These are phyloP conservation scores for Lacerta agilis DNA, from an alignment of 2,797 vertebrate genomes.

Conservation along the genomic window DNA sequence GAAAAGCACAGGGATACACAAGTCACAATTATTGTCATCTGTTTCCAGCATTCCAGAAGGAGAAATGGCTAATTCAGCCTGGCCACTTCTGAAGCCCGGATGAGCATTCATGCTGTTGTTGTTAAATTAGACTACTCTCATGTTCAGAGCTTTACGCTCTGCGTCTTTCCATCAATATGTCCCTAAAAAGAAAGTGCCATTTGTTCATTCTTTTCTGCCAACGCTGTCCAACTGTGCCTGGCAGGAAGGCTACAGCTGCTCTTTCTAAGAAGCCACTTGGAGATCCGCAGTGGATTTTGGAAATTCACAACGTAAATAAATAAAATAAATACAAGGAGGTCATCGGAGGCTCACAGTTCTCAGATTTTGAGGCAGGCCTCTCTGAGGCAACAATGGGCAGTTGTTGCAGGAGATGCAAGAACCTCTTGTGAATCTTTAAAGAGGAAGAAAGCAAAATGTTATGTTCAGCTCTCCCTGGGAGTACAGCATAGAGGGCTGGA, in stretches of 20 bases:
- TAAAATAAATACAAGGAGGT: not conserved
- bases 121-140: not conserved
- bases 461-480: too few relatives aligned
- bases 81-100: not conserved
- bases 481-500: not conserved
- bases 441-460: not conserved
- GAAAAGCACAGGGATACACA: not conserved
- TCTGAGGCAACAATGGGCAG: not conserved
- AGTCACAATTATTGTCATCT: not conserved
- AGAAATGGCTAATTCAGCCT: not conserved
- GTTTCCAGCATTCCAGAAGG: not conserved
- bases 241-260: not conserved
- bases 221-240: not conserved
- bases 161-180: not conserved
- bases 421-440: not conserved
- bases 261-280: not conserved
- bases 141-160: not conserved
- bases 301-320: not conserved
- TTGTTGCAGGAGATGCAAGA: not conserved
- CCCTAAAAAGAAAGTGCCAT: not conserved
- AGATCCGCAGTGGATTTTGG: not conserved
- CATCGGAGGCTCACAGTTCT: not conserved
- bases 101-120: not conserved
- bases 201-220: slow-evolving; percentile 1
- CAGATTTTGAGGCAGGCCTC: not conserved